Evolutionary conservation across 2,888 invertebrate species (phyloP), one percentile per base, ranked within the genome.

Genomic region (Drosophila ustulata): DNA sequence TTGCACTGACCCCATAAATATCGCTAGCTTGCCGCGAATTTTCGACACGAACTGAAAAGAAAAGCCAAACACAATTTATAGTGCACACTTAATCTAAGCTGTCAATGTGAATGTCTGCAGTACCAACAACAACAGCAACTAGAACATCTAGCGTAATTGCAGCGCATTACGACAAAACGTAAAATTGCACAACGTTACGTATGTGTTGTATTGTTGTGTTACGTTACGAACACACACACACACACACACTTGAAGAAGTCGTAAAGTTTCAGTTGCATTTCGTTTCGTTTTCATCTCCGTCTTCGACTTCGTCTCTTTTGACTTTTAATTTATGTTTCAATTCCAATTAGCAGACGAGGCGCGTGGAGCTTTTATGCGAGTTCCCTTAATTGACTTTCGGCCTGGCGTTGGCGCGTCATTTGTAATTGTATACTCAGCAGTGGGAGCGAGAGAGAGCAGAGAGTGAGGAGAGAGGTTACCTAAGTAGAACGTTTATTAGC

Each of bases 271-370:
- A 82, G 82, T 71, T 86, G 86, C 86, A 85, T 85, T 82, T 50
- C 39, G 32, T 74, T 85, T 84, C 71, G 59, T 76, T 66, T 72
- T 51, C 46, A 50, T 65, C 47, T 70, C 28, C 56, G 50, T 71
- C 66, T 80, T 58, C 69, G 55, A 68, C 52, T 80, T 49, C 67
- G 70, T 70, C 55, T 74, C 77, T 90, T 89, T 86, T 85, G 91
- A 90, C 91, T 90, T 90, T 91, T 91, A 91, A 92, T 91, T 92
- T 91, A 91, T 91, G 91, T 91, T 91, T 92, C 91, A 89, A 90
- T 91, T 91, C 90, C 91, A 91, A 91, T 92, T 91, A 92, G 91
- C 88, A 75, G 85, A 78, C 86, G 79, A 85, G 84, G 76, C 87
- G 78, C 84, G 73, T 73, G 58, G 73, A 67, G 71, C 80, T 82